These are phyloP conservation scores for Struthio camelus DNA, from an alignment of 2,113 vertebrate genomes.

Conservation along the genomic window DNA sequence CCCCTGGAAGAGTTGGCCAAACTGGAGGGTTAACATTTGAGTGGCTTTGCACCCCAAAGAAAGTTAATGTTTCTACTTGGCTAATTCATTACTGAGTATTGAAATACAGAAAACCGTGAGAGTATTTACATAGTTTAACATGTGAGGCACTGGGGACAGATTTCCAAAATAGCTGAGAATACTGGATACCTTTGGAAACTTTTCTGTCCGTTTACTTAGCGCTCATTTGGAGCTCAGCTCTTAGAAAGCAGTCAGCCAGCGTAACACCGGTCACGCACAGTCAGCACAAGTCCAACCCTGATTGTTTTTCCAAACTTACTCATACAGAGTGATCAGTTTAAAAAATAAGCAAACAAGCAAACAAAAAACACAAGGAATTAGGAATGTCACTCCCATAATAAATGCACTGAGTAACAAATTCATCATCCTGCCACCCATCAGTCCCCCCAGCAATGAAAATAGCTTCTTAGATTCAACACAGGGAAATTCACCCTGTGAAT, in stretches of 20 bases:
- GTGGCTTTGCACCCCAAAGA: background rate
- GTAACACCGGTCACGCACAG: background rate
- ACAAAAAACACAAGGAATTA: background rate
- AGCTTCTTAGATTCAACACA: background rate
- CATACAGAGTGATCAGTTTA: background rate
- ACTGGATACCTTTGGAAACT: background rate
- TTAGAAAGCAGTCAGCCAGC: background rate
- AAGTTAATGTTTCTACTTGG: background rate
- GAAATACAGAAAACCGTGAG: background rate
- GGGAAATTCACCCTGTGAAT: background rate
- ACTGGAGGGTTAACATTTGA: background rate
- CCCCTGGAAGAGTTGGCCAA: background rate
- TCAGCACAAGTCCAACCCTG: background rate
- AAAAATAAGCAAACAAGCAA: background rate
- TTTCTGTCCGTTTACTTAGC: background rate
- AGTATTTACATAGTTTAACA: conserved; percentile 4
- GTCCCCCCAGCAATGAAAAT: background rate
- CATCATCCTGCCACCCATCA: background rate
- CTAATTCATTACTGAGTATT: conserved; percentile 1
- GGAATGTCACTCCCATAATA: background rate
- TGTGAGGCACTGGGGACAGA: background rate
- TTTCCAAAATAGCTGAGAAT: background rate
- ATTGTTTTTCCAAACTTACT: background rate
- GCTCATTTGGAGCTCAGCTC: background rate
- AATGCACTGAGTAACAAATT: background rate